Conservation (phyloP, 2,113 vertebrate genomes). For the Xyrauchen texanus region DNA sequence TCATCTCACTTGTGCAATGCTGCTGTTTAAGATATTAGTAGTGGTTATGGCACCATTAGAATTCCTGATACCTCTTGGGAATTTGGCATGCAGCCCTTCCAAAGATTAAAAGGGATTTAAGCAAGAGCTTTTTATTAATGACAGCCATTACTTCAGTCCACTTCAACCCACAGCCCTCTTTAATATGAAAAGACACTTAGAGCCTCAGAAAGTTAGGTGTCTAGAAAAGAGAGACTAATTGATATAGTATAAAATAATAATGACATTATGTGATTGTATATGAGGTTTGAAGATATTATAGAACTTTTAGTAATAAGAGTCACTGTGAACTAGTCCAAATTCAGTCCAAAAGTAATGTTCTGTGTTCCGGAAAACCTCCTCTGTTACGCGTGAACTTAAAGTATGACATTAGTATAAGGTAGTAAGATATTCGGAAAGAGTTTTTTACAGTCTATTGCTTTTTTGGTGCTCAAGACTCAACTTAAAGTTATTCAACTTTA, state of each 20-base stretch:
- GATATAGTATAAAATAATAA: constrained; percentile 6
- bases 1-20: constrained; percentile 40
- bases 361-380: too few relatives aligned
- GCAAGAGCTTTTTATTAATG: constrained; percentile 54
- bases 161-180: constrained; percentile 13
- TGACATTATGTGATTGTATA: constrained; percentile 11
- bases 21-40: constrained; percentile 27
- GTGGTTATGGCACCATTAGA: constrained; percentile 45
- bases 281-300: background rate
- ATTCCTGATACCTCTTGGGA: constrained; percentile 42
- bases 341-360: constrained; percentile 1
- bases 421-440: too few relatives aligned
- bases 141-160: constrained; percentile 36
- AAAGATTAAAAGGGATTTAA: constrained; percentile 61
- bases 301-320: background rate
- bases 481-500: too few relatives aligned
- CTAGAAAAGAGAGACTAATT: constrained; percentile 1
- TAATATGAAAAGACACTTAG: constrained; percentile 10
- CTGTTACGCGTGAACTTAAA: too few relatives aligned
- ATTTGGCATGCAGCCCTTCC: constrained; percentile 39
- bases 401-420: too few relatives aligned
- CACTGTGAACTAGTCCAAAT: background rate
- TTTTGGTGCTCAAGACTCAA: too few relatives aligned
- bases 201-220: background rate
- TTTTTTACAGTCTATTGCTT: too few relatives aligned